Base-by-base conservation (phyloP, 2,888 invertebrate species). In the Archaeoteleia sp. region DNA sequence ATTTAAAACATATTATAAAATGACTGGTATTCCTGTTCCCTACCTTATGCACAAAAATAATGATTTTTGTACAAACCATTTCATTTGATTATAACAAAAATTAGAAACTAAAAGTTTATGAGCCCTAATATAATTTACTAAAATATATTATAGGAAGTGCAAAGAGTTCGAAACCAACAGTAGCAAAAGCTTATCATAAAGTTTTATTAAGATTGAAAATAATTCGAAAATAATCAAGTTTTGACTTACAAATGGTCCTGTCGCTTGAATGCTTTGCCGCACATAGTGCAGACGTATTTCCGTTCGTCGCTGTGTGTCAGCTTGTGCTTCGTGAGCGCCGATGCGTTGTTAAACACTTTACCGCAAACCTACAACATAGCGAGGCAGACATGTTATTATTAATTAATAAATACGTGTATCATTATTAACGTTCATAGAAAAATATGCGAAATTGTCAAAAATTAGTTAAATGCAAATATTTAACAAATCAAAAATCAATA, bases 261-360 rank as follows among this genome's bases (percentile, higher is more conserved):
- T 85, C 98, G 90, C 88, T 98, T 98, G 90, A 98, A 98, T 75
- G 97, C 97, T 88, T 98, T 98, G 72, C 95, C 93, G 87, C 98
- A 98, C 86, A 97, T 94, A 82, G 91, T 91, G 87, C 98, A 98
- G 74, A 96, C 94, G 87, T 97, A 97, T 86, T 96, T 96, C 79
- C 98, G 89, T 86, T 98, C 98, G 87, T 98, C 97, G 87, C 97
- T 97, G 89, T 98, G 98, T 74, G 97, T 98, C 86, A 98, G 89
- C 87, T 97, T 97, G 89, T 96, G 96, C 86, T 96, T 97, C 78
- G 96, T 97, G 83, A 98, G 89, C 70, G 97, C 97, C 78, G 97
- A 97, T 75, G 97, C 96, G 87, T 97, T 98, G 86, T 96, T 96
- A 88, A 98, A 98, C 82, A 95, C 92, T 89, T 98, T 97, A 85